Conservation (phyloP, 2,113 vertebrate species). For the Caretta caretta region DNA sequence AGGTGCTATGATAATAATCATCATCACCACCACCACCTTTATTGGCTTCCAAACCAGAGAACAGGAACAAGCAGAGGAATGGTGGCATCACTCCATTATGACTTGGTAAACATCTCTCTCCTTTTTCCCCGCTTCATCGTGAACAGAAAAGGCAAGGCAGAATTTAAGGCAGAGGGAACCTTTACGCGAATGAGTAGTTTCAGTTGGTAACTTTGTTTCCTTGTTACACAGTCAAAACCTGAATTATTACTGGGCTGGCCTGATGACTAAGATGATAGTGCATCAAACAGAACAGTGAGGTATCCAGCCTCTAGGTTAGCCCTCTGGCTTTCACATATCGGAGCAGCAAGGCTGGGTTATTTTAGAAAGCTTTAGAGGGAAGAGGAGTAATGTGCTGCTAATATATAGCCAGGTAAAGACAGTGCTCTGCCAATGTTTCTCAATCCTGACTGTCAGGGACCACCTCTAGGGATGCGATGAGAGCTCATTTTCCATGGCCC, state of each 20-base stretch:
- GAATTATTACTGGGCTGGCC: neutral
- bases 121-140: neutral
- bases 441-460: no score
- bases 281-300: fast-evolving
- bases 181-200: constrained; percentile 15
- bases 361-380: neutral
- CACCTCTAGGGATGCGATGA: neutral
- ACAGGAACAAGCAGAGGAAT: neutral
- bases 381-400: neutral
- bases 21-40: neutral
- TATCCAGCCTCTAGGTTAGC: neutral
- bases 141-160: neutral
- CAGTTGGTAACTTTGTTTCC: neutral
- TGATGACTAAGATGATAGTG: fast-evolving
- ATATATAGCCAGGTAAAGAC: neutral
- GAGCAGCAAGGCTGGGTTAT: neutral
- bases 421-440: no score
- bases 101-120: neutral
- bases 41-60: neutral
- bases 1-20: no score
- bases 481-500: neutral
- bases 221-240: neutral
- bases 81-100: neutral
- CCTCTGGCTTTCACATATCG: neutral
- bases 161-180: constrained; percentile 50